A percentile compares a stretch with the other conserved stretches of the same genome.
phyloP scores from a whole-genome alignment of 92 coral and sea anemone species.

The Siderastrea radians region DNA sequence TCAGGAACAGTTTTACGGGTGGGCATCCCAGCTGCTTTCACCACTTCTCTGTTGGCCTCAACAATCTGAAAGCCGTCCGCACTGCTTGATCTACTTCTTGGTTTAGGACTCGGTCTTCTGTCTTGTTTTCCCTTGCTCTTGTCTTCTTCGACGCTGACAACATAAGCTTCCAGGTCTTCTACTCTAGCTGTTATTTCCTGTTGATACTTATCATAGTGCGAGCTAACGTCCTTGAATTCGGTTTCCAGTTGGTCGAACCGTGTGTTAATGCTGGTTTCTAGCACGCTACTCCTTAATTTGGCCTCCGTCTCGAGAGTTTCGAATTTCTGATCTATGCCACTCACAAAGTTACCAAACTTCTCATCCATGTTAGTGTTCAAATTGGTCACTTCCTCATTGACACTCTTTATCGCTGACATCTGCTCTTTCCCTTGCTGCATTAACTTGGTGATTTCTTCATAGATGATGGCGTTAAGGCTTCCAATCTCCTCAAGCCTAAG shows the following conservation, averaged over 20 bases:
- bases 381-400: conserved; percentile 3
- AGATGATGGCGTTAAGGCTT: conserved; percentile 25
- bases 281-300: neutral
- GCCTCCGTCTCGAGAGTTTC: conserved; percentile 35
- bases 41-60: conserved; percentile 14
- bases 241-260: conserved; percentile 27
- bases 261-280: conserved; percentile 16
- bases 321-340: conserved; percentile 9
- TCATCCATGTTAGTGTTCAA: conserved; percentile 20
- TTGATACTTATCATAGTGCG: conserved; percentile 17
- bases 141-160: conserved; percentile 35
- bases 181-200: conserved; percentile 22
- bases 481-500: conserved; percentile 36
- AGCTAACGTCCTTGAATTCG: conserved; percentile 12
- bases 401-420: conserved; percentile 5
- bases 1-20: neutral
- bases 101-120: conserved; percentile 13
- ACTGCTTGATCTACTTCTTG: conserved; percentile 7
- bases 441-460: conserved; percentile 30
- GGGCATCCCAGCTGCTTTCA: conserved; percentile 20
- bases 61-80: neutral
- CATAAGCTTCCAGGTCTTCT: conserved; percentile 23
- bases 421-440: conserved; percentile 5
- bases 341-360: conserved; percentile 27
- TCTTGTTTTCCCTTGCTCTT: conserved; percentile 9